phyloP scores from a whole-genome alignment of 2,888 invertebrate species.

The Cephalotes varians region DNA sequence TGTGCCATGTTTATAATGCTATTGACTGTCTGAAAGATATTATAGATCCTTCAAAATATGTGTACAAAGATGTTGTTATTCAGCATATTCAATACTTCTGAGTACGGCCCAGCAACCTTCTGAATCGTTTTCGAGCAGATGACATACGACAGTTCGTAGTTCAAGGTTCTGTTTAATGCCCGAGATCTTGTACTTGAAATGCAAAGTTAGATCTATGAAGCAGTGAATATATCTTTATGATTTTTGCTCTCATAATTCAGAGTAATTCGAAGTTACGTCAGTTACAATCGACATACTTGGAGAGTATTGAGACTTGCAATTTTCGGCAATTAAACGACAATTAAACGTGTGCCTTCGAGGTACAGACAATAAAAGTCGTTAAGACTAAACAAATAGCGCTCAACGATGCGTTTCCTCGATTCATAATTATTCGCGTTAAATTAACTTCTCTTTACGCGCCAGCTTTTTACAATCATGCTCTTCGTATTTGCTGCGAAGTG shows the following conservation, averaged over 20 bases:
- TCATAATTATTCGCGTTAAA: conserved; percentile 13
- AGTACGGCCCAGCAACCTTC: background rate
- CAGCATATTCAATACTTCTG: background rate
- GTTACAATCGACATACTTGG: background rate
- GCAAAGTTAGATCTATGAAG: background rate
- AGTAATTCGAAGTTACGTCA: background rate
- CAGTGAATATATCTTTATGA: background rate
- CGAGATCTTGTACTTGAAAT: background rate
- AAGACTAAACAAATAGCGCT: conserved; percentile 64
- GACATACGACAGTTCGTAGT: background rate
- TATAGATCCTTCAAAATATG: background rate
- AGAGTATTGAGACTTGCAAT: background rate
- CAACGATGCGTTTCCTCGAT: conserved; percentile 45
- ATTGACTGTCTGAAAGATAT: background rate
- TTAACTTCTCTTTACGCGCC: background rate
- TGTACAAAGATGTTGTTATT: background rate
- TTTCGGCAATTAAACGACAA: conserved; percentile 74
- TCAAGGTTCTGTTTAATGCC: background rate
- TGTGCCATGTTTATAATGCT: background rate
- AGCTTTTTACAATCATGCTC: background rate
- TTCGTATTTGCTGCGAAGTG: conserved; percentile 2
- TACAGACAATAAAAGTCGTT: conserved; percentile 74
- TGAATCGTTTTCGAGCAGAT: background rate
- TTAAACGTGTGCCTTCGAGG: conserved; percentile 74
- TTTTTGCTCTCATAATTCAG: background rate